phyloP scores from a whole-genome alignment of 2,797 vertebrate species.

The Salarias fasciatus region DNA sequence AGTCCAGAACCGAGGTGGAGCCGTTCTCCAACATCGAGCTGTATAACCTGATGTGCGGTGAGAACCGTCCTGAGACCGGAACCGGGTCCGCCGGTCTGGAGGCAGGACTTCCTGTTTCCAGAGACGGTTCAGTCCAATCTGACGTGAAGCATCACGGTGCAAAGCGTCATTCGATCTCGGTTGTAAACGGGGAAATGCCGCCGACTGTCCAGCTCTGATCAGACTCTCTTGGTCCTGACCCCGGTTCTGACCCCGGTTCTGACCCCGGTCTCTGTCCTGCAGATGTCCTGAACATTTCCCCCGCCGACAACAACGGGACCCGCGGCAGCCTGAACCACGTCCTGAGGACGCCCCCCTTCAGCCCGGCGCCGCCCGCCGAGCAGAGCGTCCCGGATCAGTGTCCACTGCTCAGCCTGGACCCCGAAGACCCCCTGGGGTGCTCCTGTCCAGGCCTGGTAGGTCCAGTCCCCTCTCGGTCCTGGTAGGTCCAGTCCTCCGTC shows the following conservation, averaged over 20 bases:
- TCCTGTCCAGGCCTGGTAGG: conserved; percentile 69
- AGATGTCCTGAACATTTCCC: conserved; percentile 81
- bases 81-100: too few species aligned
- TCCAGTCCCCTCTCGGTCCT: too few species aligned
- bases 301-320: conserved; percentile 82
- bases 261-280: too few species aligned
- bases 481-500: too few species aligned
- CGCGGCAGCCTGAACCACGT: conserved; percentile 86
- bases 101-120: too few species aligned
- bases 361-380: conserved; percentile 64
- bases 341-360: conserved; percentile 63
- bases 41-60: conserved; percentile 87
- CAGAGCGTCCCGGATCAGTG: conserved; percentile 55
- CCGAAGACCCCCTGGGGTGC: conserved; percentile 68
- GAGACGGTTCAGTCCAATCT: too few species aligned
- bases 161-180: too few species aligned
- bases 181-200: too few species aligned
- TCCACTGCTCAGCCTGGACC: conserved; percentile 53
- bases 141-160: too few species aligned
- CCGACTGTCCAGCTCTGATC: too few species aligned
- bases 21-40: conserved; percentile 84
- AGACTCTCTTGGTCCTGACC: too few species aligned
- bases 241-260: too few species aligned
- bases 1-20: conserved; percentile 59
- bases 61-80: conserved; percentile 12